A percentile compares a stretch with the other conserved stretches of the same genome.
Evolutionary conservation across 2,113 vertebrate genomes (phyloP).

Genomic region (Sapajus apella): DNA sequence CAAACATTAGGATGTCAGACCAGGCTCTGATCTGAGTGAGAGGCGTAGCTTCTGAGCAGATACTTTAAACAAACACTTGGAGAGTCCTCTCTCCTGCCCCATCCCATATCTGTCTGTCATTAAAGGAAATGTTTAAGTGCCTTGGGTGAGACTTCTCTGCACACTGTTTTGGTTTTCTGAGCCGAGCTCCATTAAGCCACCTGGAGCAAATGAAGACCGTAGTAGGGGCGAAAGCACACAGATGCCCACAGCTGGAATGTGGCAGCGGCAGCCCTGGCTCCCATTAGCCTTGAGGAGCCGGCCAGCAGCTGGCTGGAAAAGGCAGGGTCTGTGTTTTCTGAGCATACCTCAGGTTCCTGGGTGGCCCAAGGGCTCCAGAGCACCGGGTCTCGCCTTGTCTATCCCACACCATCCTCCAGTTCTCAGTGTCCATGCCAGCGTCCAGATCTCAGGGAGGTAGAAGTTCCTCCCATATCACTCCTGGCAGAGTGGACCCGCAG

Average conservation of each 20-base stretch:
- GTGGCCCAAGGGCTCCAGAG: background rate
- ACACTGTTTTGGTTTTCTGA: background rate
- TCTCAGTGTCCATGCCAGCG: fast-evolving
- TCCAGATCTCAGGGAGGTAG: background rate
- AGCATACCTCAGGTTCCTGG: background rate
- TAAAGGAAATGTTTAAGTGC: background rate
- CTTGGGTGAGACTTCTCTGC: background rate
- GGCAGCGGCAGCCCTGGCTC: background rate
- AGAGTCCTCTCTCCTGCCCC: background rate
- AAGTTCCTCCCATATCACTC: background rate
- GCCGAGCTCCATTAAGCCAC: background rate
- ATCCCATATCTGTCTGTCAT: background rate
- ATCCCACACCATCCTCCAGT: fast-evolving
- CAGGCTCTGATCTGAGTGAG: background rate
- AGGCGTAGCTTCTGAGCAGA: background rate
- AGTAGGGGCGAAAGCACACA: background rate
- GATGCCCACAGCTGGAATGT: background rate
- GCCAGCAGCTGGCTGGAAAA: background rate
- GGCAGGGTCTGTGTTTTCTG: background rate
- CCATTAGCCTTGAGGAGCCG: fast-evolving
- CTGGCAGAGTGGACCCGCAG: background rate
- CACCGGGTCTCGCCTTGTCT: background rate
- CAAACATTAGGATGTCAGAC: background rate
- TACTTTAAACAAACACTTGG: no score
- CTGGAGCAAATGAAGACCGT: background rate